A percentile compares a stretch with the other conserved stretches of the same genome.
phyloP scores from a whole-genome alignment of 2,797 vertebrate species.

The Poeciliopsis turneri region DNA sequence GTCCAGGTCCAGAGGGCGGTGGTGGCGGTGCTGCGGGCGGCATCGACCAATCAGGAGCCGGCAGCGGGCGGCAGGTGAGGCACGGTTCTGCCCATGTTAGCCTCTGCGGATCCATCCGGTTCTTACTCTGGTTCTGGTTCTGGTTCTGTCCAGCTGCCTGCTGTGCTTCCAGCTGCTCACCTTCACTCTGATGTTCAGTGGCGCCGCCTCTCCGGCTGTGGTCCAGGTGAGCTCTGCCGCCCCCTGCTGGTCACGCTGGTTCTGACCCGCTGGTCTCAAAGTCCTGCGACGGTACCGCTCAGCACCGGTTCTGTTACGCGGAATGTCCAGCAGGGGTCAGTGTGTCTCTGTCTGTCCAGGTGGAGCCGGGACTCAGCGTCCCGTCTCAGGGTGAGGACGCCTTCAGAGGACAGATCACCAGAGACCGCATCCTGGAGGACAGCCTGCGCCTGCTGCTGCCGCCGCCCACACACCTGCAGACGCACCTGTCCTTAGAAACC shows the following conservation, averaged over 20 bases:
- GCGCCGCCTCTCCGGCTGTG: constrained; percentile 78
- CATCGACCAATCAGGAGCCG: constrained; percentile 71
- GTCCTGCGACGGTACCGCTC: neutral
- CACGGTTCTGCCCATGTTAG: neutral
- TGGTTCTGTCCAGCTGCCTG: constrained; percentile 80
- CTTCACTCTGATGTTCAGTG: constrained; percentile 86
- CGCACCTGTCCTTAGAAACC: constrained; percentile 21
- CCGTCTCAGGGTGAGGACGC: constrained; percentile 70
- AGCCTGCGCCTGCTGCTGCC: constrained; percentile 85
- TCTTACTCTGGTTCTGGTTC: constrained; percentile 42
- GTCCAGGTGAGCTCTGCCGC: constrained; percentile 82
- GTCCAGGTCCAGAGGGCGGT: constrained; percentile 84
- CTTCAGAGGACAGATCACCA: constrained; percentile 84
- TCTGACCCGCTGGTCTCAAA: neutral
- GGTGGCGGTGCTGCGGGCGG: constrained; percentile 83
- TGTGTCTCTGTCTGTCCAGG: constrained; percentile 69
- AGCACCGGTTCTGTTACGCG: neutral
- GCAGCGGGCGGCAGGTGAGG: constrained; percentile 47
- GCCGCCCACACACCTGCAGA: constrained; percentile 59
- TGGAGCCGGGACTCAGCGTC: constrained; percentile 84
- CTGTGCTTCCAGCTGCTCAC: constrained; percentile 94
- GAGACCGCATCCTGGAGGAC: constrained; percentile 88
- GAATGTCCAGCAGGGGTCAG: constrained; percentile 49
- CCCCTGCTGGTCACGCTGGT: neutral
- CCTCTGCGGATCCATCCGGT: neutral